phyloP scores from a whole-genome alignment of 2,797 vertebrate species.

The Hippopotamyrus pictus region DNA sequence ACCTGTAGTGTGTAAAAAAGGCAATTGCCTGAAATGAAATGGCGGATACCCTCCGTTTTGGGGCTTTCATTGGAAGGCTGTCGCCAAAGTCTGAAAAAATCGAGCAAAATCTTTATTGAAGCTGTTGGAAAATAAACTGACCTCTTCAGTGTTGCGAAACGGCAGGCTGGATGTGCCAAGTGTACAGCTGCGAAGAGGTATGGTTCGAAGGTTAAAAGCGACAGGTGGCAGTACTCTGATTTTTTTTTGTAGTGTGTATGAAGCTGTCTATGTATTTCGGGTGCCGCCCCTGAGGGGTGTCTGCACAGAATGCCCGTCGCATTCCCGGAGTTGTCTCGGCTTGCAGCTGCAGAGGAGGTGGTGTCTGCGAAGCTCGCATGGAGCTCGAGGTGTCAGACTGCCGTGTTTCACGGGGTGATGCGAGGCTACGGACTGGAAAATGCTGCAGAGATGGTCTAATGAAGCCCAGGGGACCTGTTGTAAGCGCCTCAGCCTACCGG shows the following conservation, averaged over 20 bases:
- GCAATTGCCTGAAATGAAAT: not conserved
- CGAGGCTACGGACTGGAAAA: not conserved
- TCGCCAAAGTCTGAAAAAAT: not conserved
- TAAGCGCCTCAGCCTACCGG: not conserved
- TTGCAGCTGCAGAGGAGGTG: not conserved
- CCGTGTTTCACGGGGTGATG: not conserved
- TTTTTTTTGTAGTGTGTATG: not conserved
- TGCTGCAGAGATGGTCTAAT: not conserved
- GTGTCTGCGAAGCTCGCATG: not conserved
- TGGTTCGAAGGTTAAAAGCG: not conserved
- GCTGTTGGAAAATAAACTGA: not conserved
- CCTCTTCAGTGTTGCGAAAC: not conserved
- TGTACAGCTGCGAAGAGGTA: not conserved
- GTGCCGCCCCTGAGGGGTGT: not conserved
- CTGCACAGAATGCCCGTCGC: not conserved
- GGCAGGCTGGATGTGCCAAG: not conserved
- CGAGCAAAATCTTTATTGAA: not conserved
- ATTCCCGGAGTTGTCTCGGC: not conserved
- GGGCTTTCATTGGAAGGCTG: not conserved
- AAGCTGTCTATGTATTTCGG: not conserved
- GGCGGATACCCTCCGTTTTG: not conserved
- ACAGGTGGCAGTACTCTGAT: not conserved
- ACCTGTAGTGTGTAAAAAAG: not conserved
- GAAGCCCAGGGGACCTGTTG: not conserved
- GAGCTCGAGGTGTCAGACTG: conserved; percentile 4